Percentiles rank a stretch among this genome's conserved stretches.
phyloP scores from a whole-genome alignment of 2,888 invertebrate genomes.

The Yponomeuta sedellus region DNA sequence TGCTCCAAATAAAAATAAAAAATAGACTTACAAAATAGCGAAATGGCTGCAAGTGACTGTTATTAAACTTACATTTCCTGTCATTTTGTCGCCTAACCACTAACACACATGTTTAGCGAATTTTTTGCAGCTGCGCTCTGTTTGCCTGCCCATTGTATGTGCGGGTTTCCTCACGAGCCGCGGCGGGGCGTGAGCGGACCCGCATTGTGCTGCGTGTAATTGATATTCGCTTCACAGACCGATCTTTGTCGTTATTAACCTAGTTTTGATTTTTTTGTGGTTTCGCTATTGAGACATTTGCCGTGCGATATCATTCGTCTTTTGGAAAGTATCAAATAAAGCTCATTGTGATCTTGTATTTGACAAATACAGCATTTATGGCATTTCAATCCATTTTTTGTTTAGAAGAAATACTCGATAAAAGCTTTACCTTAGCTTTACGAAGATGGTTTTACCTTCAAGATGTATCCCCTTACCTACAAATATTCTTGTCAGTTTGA shows the following conservation, averaged over 20 bases:
- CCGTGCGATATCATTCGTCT: neutral
- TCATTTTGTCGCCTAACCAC: neutral
- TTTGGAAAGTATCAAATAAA: neutral
- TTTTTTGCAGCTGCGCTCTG: neutral
- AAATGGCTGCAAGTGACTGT: neutral
- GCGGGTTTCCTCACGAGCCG: neutral
- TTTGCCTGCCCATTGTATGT: neutral
- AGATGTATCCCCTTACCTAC: too few species aligned
- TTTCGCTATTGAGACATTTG: neutral
- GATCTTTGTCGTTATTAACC: neutral
- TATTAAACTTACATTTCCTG: neutral
- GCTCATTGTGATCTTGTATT: neutral
- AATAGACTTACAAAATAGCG: neutral
- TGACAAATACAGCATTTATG: neutral
- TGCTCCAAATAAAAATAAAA: too few species aligned
- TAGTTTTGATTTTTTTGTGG: neutral
- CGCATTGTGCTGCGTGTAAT: conserved; percentile 5
- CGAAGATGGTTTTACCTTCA: too few species aligned
- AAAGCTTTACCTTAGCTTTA: too few species aligned
- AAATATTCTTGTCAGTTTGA: too few species aligned
- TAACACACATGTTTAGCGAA: neutral
- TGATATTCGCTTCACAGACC: conserved; percentile 1
- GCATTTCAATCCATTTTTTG: neutral
- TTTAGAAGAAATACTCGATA: neutral
- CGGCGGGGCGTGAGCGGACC: neutral